Conservation (phyloP, 1,140 invertebrate genomes). For the Belonocnema kinseyi region DNA sequence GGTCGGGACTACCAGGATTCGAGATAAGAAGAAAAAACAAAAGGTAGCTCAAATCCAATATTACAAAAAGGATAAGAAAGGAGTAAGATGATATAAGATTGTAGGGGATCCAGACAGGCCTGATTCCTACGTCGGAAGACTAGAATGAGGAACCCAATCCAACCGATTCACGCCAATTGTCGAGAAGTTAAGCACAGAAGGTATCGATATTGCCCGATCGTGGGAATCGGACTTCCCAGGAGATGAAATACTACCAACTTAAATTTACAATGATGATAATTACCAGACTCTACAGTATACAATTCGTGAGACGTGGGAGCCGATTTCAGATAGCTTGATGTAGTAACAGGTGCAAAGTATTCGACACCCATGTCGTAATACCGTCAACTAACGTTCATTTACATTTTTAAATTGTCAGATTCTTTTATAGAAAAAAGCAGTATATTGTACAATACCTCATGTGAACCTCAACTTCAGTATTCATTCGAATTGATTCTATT, state of each 20-base stretch:
- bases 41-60: no score
- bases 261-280: slow-evolving; percentile 20
- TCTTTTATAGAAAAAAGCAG: not conserved
- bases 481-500: no score
- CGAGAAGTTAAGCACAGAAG: no score
- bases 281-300: not conserved
- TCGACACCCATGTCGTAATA: not conserved
- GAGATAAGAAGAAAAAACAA: no score
- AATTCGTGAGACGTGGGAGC: not conserved
- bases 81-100: no score
- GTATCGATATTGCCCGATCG: not conserved
- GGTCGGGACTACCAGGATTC: no score
- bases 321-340: slow-evolving; percentile 3
- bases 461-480: not conserved
- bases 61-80: no score
- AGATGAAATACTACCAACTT: not conserved
- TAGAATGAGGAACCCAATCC: no score
- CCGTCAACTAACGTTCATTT: not conserved
- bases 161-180: no score
- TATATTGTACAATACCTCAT: not conserved
- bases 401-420: not conserved
- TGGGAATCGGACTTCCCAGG: not conserved
- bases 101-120: no score
- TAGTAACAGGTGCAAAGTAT: slow-evolving; percentile 14
- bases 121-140: no score